Percentiles rank a stretch among this genome's conserved stretches.
phyloP scores from a whole-genome alignment of 2,888 invertebrate species.

The Drosophila cracens region DNA sequence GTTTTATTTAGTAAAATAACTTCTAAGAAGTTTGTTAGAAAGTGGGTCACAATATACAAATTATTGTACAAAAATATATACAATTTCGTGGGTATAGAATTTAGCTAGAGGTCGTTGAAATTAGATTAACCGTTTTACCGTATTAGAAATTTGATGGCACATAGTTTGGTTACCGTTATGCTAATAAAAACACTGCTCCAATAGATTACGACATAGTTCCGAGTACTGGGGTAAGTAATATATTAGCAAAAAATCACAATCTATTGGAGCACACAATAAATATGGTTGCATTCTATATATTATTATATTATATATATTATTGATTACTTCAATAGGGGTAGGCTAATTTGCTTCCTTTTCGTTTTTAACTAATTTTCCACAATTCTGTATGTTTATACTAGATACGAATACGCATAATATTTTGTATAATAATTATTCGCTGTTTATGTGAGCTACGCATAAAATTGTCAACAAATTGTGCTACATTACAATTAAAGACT shows the following conservation, averaged over 20 bases:
- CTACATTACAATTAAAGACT: conserved; percentile 57
- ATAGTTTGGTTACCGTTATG: conserved; percentile 37
- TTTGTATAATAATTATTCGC: conserved; percentile 63
- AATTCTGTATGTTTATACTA: conserved; percentile 21
- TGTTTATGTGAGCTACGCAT: conserved; percentile 62
- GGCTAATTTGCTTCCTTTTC: conserved; percentile 62
- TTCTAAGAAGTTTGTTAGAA: conserved; percentile 3
- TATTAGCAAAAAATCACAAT: conserved; percentile 16
- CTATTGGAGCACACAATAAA: conserved; percentile 40
- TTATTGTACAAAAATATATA: conserved; percentile 41
- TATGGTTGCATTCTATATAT: conserved; percentile 35
- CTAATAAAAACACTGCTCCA: conserved; percentile 27
- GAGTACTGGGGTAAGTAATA: not conserved
- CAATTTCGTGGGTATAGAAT: conserved; percentile 35
- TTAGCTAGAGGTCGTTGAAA: conserved; percentile 44
- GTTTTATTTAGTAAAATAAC: not conserved
- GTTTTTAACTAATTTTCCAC: conserved; percentile 21
- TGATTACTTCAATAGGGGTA: conserved; percentile 50
- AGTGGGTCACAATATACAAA: conserved; percentile 32
- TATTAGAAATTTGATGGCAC: conserved; percentile 54
- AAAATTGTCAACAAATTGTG: conserved; percentile 49
- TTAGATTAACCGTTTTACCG: conserved; percentile 17
- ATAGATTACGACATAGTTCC: conserved; percentile 19
- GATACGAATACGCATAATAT: conserved; percentile 18
- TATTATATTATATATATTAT: conserved; percentile 17